phyloP scores from a whole-genome alignment of 2,797 vertebrate genomes.

The Buceros bicornis region DNA sequence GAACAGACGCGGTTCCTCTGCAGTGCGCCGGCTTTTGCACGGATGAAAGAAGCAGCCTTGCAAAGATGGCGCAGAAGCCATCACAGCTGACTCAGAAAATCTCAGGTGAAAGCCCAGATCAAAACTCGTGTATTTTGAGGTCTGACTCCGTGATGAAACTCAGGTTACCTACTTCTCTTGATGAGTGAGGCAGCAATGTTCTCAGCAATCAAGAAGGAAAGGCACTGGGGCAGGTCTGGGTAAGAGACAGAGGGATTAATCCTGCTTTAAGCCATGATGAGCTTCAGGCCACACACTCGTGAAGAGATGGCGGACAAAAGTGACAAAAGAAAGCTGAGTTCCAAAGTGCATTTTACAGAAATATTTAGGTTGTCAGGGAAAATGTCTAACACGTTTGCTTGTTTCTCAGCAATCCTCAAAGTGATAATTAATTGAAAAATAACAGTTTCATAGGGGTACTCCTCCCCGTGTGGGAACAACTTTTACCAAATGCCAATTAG shows the following conservation, averaged over 20 bases:
- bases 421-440: conserved; percentile 77
- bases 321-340: conserved; percentile 51
- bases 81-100: neutral
- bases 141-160: neutral
- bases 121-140: neutral
- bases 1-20: neutral
- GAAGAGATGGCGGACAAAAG: conserved; percentile 8
- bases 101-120: neutral
- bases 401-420: conserved; percentile 71
- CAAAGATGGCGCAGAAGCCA: neutral
- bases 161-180: neutral
- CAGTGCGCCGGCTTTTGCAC: neutral
- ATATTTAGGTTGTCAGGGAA: conserved; percentile 61
- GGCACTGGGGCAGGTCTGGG: neutral
- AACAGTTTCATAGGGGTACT: conserved; percentile 70
- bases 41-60: neutral
- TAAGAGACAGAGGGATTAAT: neutral
- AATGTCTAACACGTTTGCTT: conserved; percentile 69
- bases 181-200: neutral
- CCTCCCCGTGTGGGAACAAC: conserved; percentile 67
- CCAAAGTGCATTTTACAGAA: conserved; percentile 53
- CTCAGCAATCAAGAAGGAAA: neutral
- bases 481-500: conserved; percentile 71
- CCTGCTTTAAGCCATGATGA: neutral
- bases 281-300: neutral